Conservation (phyloP, 2,888 invertebrate genomes). For the Tridacna gigas region DNA sequence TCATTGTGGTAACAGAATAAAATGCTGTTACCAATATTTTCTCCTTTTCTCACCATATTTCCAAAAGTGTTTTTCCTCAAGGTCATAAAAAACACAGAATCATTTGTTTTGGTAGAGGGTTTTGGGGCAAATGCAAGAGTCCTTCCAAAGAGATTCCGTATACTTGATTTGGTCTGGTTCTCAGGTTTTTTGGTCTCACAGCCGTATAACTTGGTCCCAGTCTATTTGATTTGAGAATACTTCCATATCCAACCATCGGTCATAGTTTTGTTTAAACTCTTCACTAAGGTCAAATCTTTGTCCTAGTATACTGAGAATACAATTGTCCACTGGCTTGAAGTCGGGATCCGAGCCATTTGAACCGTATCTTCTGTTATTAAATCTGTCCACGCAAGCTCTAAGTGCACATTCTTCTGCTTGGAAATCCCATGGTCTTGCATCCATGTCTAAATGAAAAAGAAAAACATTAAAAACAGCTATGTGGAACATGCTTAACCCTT, state of each 20-base stretch:
- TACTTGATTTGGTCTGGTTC: too few relatives aligned
- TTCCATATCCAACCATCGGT: slow-evolving; percentile 97
- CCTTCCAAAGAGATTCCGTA: too few relatives aligned
- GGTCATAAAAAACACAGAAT: not conserved
- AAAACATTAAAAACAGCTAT: not conserved
- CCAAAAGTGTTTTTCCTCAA: too few relatives aligned
- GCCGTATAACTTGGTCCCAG: slow-evolving; percentile 86
- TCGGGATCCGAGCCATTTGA: slow-evolving; percentile 86
- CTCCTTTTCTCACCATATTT: too few relatives aligned
- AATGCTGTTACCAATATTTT: too few relatives aligned
- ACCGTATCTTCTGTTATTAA: slow-evolving; percentile 96
- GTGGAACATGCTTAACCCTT: too few relatives aligned
- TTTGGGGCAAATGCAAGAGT: too few relatives aligned
- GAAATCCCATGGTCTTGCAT: slow-evolving; percentile 98
- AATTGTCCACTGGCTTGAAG: slow-evolving; percentile 90
- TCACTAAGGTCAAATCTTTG: slow-evolving; percentile 93
- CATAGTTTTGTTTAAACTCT: slow-evolving; percentile 90
- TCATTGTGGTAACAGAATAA: too few relatives aligned
- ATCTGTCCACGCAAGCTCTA: slow-evolving; percentile 96
- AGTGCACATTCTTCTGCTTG: slow-evolving; percentile 98
- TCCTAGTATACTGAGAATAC: slow-evolving; percentile 93
- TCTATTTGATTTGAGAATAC: slow-evolving; percentile 92
- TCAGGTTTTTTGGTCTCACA: not conserved
- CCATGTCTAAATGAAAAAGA: slow-evolving; percentile 90
- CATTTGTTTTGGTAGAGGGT: not conserved